Conservation (phyloP, 2,797 vertebrate species). For the Eulemur mongoz region DNA sequence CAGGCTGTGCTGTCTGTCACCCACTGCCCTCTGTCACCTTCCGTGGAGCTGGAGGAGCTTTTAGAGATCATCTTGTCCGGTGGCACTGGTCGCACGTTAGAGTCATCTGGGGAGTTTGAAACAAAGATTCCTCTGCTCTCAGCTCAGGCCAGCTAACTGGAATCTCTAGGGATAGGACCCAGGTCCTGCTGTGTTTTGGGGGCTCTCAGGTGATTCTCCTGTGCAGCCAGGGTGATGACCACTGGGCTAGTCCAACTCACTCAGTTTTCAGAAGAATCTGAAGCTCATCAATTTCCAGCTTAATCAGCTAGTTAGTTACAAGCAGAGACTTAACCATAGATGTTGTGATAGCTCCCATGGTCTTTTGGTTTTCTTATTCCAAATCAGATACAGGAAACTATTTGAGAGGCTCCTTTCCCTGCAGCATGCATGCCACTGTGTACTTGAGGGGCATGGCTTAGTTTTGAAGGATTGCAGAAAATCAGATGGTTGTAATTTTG, state of each 20-base stretch:
- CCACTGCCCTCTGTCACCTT: background rate
- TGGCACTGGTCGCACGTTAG: background rate
- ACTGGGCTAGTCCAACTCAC: accelerated
- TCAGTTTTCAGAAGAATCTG: background rate
- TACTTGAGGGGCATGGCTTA: background rate
- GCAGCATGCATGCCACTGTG: background rate
- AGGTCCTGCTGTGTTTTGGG: background rate
- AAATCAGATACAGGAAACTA: background rate
- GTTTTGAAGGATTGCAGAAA: background rate
- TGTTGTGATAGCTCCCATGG: background rate
- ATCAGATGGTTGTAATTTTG: background rate
- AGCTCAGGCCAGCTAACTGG: background rate
- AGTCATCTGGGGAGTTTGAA: background rate
- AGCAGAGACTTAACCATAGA: background rate
- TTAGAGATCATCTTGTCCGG: background rate
- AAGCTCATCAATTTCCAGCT: background rate
- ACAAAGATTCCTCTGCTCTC: background rate
- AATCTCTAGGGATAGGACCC: background rate
- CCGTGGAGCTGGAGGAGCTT: accelerated
- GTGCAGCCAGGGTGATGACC: background rate
- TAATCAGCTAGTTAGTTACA: background rate
- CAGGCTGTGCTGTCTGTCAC: too few relatives aligned
- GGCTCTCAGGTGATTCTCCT: background rate
- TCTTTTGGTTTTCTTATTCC: background rate
- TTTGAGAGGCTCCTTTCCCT: background rate